These are phyloP conservation scores for Crypturellus tataupa DNA, from an alignment of 2,797 vertebrate species.

Conservation along the genomic window DNA sequence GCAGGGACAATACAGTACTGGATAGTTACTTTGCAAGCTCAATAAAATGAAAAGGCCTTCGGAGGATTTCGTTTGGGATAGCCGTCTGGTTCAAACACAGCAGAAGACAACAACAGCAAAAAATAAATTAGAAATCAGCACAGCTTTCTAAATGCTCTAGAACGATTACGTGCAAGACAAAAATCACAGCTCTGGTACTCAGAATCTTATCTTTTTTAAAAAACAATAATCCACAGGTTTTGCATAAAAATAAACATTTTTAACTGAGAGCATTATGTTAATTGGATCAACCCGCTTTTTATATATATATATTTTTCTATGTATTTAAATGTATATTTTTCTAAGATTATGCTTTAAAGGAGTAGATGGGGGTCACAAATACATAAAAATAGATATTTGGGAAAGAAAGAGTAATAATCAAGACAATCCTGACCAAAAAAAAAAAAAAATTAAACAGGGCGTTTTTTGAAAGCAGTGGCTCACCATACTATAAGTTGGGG, in stretches of 20 bases:
- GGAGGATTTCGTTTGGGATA: constrained; percentile 45
- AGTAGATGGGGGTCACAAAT: constrained; percentile 61
- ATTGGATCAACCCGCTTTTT: constrained; percentile 25
- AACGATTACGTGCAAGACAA: neutral
- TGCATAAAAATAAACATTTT: constrained; percentile 71
- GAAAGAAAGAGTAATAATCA: constrained; percentile 4
- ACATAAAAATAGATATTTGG: constrained; percentile 73
- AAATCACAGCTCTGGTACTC: constrained; percentile 32
- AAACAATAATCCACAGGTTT: constrained; percentile 45
- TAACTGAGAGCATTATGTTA: constrained; percentile 29
- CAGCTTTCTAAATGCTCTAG: constrained; percentile 43
- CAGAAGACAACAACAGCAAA: constrained; percentile 19
- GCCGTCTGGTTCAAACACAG: constrained; percentile 53
- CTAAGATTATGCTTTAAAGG: constrained; percentile 53
- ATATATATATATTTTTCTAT: constrained; percentile 1
- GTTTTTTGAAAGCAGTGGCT: constrained; percentile 44
- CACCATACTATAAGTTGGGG: neutral
- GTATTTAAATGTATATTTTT: constrained; percentile 50
- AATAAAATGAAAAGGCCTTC: constrained; percentile 54
- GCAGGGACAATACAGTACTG: constrained; percentile 76
- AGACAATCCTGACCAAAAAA: constrained; percentile 1
- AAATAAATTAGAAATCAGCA: constrained; percentile 68
- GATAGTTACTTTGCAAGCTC: constrained; percentile 64
- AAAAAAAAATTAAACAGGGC: neutral
- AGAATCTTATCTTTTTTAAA: neutral